A percentile compares a stretch with the other conserved stretches of the same genome.
Conservation (phyloP, 2,797 vertebrate species). For the Peromyscus attwateri region DNA sequence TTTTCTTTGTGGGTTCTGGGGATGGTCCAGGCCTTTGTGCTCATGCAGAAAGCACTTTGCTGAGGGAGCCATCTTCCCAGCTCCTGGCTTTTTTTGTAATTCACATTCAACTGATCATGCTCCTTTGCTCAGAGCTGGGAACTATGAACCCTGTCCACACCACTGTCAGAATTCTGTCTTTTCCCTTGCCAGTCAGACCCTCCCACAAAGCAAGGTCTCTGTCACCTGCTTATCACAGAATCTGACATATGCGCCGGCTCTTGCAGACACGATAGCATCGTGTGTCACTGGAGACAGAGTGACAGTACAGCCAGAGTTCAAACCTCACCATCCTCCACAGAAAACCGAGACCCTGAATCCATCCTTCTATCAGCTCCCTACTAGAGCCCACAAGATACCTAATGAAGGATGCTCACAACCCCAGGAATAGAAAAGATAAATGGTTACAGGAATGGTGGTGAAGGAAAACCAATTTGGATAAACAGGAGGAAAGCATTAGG, state of each 20-base stretch:
- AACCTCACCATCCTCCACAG: background rate
- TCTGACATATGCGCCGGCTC: background rate
- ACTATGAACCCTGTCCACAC: background rate
- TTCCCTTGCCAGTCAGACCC: background rate
- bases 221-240: background rate
- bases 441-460: background rate
- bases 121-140: background rate
- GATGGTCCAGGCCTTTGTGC: background rate
- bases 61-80: background rate
- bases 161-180: background rate
- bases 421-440: background rate
- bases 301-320: background rate
- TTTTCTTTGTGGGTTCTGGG: background rate
- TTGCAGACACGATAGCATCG: background rate
- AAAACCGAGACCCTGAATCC: background rate
- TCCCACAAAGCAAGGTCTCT: background rate
- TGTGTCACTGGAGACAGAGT: background rate
- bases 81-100: background rate
- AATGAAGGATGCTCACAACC: background rate
- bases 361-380: background rate
- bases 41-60: background rate
- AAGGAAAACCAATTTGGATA: slow-evolving; percentile 16
- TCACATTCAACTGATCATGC: background rate
- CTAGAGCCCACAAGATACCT: background rate
- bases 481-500: background rate